A percentile compares a stretch with the other conserved stretches of the same genome.
phyloP scores from a whole-genome alignment of 1,140 invertebrate species.

The Catajapyx aquilonaris region DNA sequence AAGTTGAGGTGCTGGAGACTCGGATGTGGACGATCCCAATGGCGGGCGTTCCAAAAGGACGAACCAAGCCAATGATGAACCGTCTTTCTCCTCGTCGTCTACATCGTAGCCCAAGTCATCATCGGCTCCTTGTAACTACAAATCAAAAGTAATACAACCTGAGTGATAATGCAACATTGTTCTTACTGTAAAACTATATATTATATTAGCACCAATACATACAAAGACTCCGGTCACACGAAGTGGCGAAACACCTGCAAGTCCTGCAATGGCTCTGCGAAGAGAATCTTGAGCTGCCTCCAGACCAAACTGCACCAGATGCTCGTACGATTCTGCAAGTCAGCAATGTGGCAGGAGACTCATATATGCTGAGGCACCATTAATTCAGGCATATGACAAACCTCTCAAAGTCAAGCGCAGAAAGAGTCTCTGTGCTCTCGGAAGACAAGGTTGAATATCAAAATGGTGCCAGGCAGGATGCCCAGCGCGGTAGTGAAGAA shows the following conservation, averaged over 20 bases:
- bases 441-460: constrained; percentile 14
- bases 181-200: not conserved
- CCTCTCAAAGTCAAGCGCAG: no score
- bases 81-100: not conserved
- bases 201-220: constrained; percentile 6
- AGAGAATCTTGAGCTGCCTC: constrained; percentile 17
- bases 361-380: not conserved
- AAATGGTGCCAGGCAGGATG: constrained; percentile 15
- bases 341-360: not conserved
- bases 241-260: constrained; percentile 19
- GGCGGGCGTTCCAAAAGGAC: constrained; percentile 12
- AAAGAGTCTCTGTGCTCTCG: not conserved
- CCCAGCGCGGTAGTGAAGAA: constrained; percentile 13
- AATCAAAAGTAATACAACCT: not conserved
- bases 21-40: constrained; percentile 1
- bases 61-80: constrained; percentile 14
- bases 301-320: constrained; percentile 14
- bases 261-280: constrained; percentile 17
- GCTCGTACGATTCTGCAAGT: constrained; percentile 8
- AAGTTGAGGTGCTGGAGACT: constrained; percentile 5
- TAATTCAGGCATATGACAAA: no score
- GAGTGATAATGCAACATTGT: not conserved
- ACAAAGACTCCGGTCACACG: constrained; percentile 18
- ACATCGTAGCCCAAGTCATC: not conserved
- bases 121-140: not conserved